Percentiles rank a stretch among this genome's conserved stretches.
Conservation (phyloP, 2,113 vertebrate species). For the Rhynchomys soricoides region DNA sequence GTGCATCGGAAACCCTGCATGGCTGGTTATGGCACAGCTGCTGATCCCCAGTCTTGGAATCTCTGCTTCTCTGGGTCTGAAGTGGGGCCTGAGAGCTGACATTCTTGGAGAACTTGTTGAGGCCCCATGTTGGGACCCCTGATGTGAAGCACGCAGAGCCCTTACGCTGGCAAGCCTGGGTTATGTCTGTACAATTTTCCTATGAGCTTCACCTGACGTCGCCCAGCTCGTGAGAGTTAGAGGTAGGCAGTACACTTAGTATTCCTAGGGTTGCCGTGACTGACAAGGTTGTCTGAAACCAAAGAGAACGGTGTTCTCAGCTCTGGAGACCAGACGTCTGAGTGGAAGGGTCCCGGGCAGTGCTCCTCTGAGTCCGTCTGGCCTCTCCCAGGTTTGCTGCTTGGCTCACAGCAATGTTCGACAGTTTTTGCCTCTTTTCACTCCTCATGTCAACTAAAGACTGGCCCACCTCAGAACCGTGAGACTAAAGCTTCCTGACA, state of each 20-base stretch:
- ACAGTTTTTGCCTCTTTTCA: not conserved
- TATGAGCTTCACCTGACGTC: not conserved
- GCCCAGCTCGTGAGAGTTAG: not conserved
- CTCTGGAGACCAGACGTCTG: not conserved
- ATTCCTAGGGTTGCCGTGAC: not conserved
- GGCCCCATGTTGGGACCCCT: not conserved
- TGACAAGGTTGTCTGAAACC: not conserved
- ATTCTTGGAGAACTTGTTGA: not conserved
- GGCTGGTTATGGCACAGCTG: not conserved
- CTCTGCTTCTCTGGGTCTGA: constrained; percentile 1
- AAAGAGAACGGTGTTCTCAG: not conserved
- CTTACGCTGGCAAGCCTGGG: not conserved
- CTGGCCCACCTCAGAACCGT: not conserved
- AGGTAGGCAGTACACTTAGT: not conserved
- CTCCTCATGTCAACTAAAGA: not conserved
- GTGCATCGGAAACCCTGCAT: not conserved
- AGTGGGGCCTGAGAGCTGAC: not conserved
- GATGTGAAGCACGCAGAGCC: not conserved
- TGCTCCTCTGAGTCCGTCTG: not conserved
- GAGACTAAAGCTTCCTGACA: not conserved
- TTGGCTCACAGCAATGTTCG: not conserved
- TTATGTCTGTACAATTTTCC: not conserved
- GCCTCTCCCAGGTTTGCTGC: not conserved
- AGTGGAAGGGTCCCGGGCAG: not conserved
- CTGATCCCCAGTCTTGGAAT: not conserved